A percentile compares a stretch with the other conserved stretches of the same genome.
These are phyloP conservation scores for Leptura quadrifasciata DNA, from an alignment of 2,888 invertebrate species.

Conservation along the genomic window DNA sequence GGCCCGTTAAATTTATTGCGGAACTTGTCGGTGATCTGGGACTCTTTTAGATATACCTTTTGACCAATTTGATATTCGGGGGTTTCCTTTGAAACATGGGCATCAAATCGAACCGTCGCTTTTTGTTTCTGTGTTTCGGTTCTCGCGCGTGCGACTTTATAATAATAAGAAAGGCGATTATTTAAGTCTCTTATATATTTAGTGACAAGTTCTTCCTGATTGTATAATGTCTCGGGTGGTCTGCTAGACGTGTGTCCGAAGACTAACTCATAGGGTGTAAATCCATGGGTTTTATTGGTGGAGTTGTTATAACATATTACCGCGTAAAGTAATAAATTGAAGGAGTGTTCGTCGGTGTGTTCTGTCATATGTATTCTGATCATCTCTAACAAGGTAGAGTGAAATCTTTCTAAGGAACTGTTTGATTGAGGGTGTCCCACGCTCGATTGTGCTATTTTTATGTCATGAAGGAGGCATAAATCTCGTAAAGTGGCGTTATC, in stretches of 20 bases:
- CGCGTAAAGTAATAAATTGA: background rate
- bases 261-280: slow-evolving; percentile 45
- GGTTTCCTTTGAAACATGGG: slow-evolving; percentile 18
- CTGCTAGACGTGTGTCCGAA: slow-evolving; percentile 48
- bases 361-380: background rate
- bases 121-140: slow-evolving; percentile 51
- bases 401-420: no score
- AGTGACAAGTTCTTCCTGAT: slow-evolving; percentile 47
- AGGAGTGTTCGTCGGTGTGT: background rate
- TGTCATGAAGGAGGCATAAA: background rate
- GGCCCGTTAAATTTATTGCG: no score
- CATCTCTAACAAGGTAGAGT: no score
- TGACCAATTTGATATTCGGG: slow-evolving; percentile 43
- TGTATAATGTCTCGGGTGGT: slow-evolving; percentile 48
- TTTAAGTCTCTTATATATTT: slow-evolving; percentile 51
- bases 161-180: slow-evolving; percentile 44
- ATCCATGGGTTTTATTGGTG: background rate
- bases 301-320: slow-evolving; percentile 6
- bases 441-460: background rate
- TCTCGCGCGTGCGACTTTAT: no score
- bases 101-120: slow-evolving; percentile 47
- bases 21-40: no score
- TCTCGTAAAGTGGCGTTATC: background rate
- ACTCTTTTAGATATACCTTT: no score
- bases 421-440: no score